Evolutionary conservation across 2,797 vertebrate genomes (phyloP).

Genomic region (Antennarius maculatus): DNA sequence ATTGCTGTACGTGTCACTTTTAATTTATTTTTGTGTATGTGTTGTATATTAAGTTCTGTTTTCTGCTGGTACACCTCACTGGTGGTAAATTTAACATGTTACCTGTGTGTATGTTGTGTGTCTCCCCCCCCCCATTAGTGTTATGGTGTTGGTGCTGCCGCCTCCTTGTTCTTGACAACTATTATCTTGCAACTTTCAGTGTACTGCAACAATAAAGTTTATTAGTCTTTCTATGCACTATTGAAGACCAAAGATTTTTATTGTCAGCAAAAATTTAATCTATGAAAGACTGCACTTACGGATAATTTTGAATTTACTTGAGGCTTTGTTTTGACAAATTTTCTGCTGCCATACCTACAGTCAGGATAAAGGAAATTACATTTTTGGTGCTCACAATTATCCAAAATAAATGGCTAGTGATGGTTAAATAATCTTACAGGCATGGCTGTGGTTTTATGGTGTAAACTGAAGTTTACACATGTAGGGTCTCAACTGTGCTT

Average conservation of each 20-base stretch:
- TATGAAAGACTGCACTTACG: background rate
- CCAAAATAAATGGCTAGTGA: background rate
- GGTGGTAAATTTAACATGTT: background rate
- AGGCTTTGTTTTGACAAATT: background rate
- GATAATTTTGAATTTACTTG: background rate
- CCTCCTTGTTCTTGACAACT: background rate
- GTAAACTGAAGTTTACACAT: no score
- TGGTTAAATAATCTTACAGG: background rate
- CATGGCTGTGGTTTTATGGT: no score
- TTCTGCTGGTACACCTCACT: background rate
- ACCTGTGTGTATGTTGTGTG: background rate
- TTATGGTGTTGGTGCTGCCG: background rate
- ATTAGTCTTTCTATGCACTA: no score
- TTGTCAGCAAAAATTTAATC: no score
- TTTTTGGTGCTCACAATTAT: background rate
- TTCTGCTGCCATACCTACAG: background rate
- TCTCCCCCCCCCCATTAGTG: background rate
- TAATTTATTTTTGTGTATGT: background rate
- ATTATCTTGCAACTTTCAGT: background rate
- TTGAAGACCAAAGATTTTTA: no score
- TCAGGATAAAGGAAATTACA: background rate
- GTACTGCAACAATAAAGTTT: background rate
- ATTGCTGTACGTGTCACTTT: background rate
- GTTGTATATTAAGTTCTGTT: no score
- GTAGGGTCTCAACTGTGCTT: constrained; percentile 17